phyloP scores from a whole-genome alignment of 2,797 vertebrate genomes.

The Stomatorhinus walkeri region DNA sequence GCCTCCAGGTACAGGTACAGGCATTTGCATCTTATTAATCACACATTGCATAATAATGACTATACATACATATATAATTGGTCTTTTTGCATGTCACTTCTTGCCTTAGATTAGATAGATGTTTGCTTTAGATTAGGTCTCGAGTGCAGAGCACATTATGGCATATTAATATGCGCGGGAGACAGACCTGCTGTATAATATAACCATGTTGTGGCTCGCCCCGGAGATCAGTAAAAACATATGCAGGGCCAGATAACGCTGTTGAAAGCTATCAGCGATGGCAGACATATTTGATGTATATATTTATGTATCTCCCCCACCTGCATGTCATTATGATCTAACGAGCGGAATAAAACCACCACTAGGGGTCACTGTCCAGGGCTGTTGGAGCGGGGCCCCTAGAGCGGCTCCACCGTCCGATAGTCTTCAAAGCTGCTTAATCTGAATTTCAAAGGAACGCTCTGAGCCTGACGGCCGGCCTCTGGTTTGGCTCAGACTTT shows the following conservation, averaged over 20 bases:
- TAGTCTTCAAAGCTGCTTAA: neutral
- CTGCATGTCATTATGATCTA: neutral
- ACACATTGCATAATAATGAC: neutral
- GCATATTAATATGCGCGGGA: neutral
- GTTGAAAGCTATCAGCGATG: neutral
- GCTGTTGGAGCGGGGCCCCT: neutral
- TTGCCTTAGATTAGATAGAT: neutral
- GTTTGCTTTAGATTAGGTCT: neutral
- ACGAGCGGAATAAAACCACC: neutral
- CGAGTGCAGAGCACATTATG: neutral
- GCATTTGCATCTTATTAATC: neutral
- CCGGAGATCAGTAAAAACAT: slow-evolving; percentile 7
- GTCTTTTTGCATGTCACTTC: neutral
- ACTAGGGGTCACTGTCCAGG: neutral
- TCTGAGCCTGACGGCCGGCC: neutral
- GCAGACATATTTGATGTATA: neutral
- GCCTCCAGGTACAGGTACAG: neutral
- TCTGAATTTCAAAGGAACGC: slow-evolving; percentile 1
- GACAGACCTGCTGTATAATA: neutral
- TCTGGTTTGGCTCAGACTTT: neutral
- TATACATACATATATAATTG: slow-evolving; percentile 8
- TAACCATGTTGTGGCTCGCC: neutral
- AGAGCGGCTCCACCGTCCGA: no score
- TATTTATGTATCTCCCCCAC: neutral
- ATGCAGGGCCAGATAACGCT: neutral